Conservation (phyloP, 2,797 vertebrate species). For the Siniperca obscura region DNA sequence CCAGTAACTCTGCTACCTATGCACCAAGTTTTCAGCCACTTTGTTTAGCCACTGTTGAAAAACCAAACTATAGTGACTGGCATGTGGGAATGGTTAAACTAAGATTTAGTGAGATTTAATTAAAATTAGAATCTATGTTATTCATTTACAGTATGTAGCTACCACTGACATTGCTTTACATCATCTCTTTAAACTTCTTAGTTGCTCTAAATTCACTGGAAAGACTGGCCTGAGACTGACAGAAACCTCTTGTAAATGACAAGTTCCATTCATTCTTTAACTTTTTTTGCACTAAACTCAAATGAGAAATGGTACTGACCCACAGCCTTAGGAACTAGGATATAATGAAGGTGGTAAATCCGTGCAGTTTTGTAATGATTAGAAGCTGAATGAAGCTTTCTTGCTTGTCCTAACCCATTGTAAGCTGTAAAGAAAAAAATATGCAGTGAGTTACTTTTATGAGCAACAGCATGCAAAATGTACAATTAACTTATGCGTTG, state of each 20-base stretch:
- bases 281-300: background rate
- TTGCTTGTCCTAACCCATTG: background rate
- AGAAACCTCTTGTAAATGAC: background rate
- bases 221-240: background rate
- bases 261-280: constrained; percentile 1
- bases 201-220: background rate
- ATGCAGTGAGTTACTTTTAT: background rate
- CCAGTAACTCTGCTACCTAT: constrained; percentile 20
- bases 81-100: constrained; percentile 30
- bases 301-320: background rate
- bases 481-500: background rate
- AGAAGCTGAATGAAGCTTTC: background rate
- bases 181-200: background rate
- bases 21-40: constrained; percentile 28
- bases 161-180: background rate
- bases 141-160: background rate
- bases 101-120: constrained; percentile 25
- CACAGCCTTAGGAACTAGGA: background rate
- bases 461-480: background rate
- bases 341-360: background rate
- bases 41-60: constrained; percentile 24
- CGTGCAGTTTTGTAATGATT: background rate
- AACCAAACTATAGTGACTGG: background rate
- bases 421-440: background rate
- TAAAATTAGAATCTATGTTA: background rate